Percentiles rank a stretch among this genome's conserved stretches.
These are phyloP conservation scores for Hirtodrosophila trivittata DNA, from an alignment of 2,888 invertebrate species.

Conservation along the genomic window DNA sequence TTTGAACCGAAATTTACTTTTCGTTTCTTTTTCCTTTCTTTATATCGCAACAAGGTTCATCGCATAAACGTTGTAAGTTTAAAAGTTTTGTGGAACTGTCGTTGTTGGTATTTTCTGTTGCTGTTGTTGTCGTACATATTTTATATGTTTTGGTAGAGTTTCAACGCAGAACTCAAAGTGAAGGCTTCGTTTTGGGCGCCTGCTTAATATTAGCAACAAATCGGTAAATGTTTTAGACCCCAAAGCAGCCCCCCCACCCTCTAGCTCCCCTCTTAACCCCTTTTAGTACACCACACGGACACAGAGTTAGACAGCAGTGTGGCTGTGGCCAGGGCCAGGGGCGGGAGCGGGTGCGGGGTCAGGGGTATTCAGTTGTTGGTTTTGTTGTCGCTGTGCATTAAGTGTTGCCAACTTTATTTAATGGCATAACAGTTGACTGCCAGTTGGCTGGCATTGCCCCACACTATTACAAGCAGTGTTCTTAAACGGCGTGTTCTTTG, in stretches of 20 bases:
- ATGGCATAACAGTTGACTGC: conserved; percentile 81
- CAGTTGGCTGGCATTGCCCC: conserved; percentile 59
- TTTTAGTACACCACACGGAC: conserved; percentile 22
- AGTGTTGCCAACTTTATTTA: conserved; percentile 83
- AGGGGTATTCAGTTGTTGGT: conserved; percentile 59
- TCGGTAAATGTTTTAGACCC: conserved; percentile 64
- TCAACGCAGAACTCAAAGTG: conserved; percentile 25
- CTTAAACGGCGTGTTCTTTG: conserved; percentile 53
- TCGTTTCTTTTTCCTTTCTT: too few species aligned
- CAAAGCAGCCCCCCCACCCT: conserved; percentile 8
- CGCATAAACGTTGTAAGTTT: conserved; percentile 12
- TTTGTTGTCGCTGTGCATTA: conserved; percentile 76
- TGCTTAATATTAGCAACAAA: conserved; percentile 75
- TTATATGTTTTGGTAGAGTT: conserved; percentile 54
- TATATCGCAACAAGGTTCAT: neutral
- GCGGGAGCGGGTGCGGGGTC: too few species aligned
- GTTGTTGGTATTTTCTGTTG: conserved; percentile 5
- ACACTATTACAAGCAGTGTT: conserved; percentile 52
- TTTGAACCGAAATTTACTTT: too few species aligned
- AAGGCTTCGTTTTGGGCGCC: conserved; percentile 43
- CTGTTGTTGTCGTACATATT: conserved; percentile 51
- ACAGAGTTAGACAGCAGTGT: neutral
- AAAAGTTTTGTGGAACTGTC: conserved; percentile 6
- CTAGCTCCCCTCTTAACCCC: neutral
- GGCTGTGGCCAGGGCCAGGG: too few species aligned